phyloP scores from a whole-genome alignment of 64 coral and sea anemone species.

The Astreopora myriophthalma region DNA sequence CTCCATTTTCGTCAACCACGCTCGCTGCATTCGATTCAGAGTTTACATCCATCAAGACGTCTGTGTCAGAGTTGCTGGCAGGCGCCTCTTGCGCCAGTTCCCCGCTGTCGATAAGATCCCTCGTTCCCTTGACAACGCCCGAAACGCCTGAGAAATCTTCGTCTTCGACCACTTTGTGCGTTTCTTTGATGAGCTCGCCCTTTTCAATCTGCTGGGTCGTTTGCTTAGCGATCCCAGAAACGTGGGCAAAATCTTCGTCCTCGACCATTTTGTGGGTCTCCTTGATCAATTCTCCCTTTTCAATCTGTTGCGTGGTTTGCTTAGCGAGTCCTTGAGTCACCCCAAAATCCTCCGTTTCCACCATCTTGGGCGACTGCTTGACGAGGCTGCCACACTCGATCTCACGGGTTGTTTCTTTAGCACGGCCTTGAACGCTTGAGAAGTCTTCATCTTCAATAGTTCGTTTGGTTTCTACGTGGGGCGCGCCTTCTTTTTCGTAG shows the following conservation, averaged over 20 bases:
- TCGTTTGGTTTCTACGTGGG: constrained; percentile 8
- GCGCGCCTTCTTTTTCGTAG: constrained; percentile 36
- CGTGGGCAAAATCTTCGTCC: constrained; percentile 75
- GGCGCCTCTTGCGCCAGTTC: neutral
- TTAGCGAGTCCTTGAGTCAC: constrained; percentile 56
- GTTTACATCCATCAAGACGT: neutral
- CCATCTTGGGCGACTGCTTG: constrained; percentile 49
- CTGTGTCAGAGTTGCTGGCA: neutral
- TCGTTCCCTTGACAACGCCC: constrained; percentile 4
- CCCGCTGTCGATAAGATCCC: constrained; percentile 19
- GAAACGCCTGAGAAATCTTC: constrained; percentile 57
- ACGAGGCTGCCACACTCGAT: constrained; percentile 57
- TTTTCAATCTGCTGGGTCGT: constrained; percentile 68
- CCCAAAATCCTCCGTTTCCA: constrained; percentile 66
- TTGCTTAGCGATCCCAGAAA: constrained; percentile 42
- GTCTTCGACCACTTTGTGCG: constrained; percentile 78
- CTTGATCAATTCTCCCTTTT: constrained; percentile 69
- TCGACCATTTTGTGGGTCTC: constrained; percentile 77
- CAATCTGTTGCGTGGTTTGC: constrained; percentile 71
- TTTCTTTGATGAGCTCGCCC: constrained; percentile 40
- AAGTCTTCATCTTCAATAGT: constrained; percentile 40
- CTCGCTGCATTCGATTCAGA: neutral
- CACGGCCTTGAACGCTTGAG: neutral
- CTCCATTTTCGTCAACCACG: constrained; percentile 21
- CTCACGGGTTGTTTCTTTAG: constrained; percentile 53